These are phyloP conservation scores for Papilio protenor DNA, from an alignment of 2,888 invertebrate genomes.

Conservation along the genomic window DNA sequence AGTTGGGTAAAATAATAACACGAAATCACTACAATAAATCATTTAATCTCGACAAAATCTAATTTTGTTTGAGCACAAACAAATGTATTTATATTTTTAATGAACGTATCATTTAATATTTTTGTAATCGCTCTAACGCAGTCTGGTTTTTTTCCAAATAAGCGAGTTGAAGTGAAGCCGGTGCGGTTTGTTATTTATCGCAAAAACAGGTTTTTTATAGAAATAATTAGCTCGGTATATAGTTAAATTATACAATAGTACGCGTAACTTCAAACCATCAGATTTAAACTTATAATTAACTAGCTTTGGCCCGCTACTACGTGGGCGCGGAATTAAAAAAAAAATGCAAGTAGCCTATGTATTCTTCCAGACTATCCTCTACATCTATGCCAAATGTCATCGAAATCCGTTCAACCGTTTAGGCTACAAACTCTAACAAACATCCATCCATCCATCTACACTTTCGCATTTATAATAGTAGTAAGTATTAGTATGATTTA, in stretches of 20 bases:
- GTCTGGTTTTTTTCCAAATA: background rate
- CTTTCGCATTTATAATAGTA: no score
- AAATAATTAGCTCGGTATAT: background rate
- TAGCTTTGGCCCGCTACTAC: no score
- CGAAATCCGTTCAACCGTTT: no score
- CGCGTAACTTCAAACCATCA: background rate
- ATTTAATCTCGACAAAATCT: background rate
- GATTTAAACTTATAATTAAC: background rate
- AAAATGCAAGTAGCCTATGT: no score
- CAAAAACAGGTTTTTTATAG: constrained; percentile 4
- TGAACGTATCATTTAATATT: background rate
- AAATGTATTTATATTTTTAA: background rate
- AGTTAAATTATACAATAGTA: background rate
- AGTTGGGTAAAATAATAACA: background rate
- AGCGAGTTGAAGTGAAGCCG: background rate
- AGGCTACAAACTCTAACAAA: no score
- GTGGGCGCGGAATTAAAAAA: no score
- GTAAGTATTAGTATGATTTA: no score
- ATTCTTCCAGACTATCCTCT: no score
- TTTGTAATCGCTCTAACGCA: background rate
- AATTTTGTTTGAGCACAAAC: background rate
- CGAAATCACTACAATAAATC: background rate
- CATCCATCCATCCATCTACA: no score
- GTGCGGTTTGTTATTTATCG: background rate
- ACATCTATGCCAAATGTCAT: no score